Percentiles rank a stretch among this genome's conserved stretches.
Evolutionary conservation across 64 coral and sea anemone genomes (phyloP).

Genomic region (Pocillopora damicornis): DNA sequence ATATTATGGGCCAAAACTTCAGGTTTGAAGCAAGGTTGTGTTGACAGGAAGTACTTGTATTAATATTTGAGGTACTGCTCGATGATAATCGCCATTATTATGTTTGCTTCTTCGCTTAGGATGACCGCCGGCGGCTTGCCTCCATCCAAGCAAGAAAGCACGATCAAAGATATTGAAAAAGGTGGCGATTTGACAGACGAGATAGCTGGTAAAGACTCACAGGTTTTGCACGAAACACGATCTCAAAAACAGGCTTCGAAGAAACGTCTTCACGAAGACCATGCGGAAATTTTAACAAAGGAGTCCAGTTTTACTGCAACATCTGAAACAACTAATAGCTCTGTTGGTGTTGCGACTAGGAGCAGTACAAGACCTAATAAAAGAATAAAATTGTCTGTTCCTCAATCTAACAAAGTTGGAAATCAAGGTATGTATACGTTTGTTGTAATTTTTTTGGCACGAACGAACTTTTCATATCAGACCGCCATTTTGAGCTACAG

Average conservation of each 20-base stretch:
- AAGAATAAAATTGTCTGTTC: constrained; percentile 43
- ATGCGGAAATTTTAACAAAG: constrained; percentile 53
- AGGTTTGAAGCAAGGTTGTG: background rate
- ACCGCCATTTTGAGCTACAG: constrained; percentile 25
- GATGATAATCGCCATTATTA: constrained; percentile 57
- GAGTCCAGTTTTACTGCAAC: constrained; percentile 7
- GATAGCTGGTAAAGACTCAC: constrained; percentile 24
- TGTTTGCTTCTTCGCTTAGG: constrained; percentile 42
- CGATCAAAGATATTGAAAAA: constrained; percentile 23
- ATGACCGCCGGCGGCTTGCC: constrained; percentile 46
- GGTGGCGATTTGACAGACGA: constrained; percentile 24
- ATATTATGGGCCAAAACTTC: background rate
- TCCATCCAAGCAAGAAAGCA: constrained; percentile 45
- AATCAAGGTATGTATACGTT: constrained; percentile 47
- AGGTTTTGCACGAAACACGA: constrained; percentile 61
- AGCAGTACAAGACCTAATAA: constrained; percentile 61
- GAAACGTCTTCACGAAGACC: constrained; percentile 48
- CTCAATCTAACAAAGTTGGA: constrained; percentile 3
- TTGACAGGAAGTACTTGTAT: constrained; percentile 22
- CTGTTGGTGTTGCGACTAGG: constrained; percentile 49
- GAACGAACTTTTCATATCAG: background rate
- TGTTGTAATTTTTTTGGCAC: constrained; percentile 1
- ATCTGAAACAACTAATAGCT: constrained; percentile 31
- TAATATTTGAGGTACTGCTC: background rate
- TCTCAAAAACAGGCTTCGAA: constrained; percentile 59